Percentiles rank a stretch among this genome's conserved stretches.
Evolutionary conservation across 2,888 invertebrate species (phyloP).

Genomic region (Phalera bucephala): DNA sequence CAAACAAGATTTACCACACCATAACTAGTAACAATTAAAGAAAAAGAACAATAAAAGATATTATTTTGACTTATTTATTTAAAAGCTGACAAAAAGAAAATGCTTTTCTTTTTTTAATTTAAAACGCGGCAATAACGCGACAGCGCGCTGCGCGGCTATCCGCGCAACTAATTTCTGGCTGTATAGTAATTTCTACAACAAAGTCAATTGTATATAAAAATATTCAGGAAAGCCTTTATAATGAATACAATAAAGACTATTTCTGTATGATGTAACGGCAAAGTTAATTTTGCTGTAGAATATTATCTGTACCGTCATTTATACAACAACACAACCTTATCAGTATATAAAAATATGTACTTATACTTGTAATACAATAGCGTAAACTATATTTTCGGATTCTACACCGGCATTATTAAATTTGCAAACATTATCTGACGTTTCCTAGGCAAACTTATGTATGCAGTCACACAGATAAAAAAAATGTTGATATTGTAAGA

Average conservation of each 20-base stretch:
- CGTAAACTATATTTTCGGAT: slow-evolving; percentile 18
- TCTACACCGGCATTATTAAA: slow-evolving; percentile 1
- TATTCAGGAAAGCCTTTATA: slow-evolving; percentile 6
- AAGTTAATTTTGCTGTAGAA: slow-evolving; percentile 6
- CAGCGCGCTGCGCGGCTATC: slow-evolving; percentile 48
- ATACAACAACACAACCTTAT: not conserved
- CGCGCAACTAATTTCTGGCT: slow-evolving; percentile 54
- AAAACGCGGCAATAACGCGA: slow-evolving; percentile 12
- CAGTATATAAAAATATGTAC: too few relatives aligned
- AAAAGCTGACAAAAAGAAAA: too few relatives aligned
- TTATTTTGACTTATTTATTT: too few relatives aligned
- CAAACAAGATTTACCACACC: too few relatives aligned
- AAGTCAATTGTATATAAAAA: slow-evolving; percentile 4
- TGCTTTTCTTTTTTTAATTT: too few relatives aligned
- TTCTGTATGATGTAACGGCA: slow-evolving; percentile 8
- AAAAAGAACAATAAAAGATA: too few relatives aligned
- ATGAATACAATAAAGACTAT: not conserved
- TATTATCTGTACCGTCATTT: too few relatives aligned
- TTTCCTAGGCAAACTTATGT: slow-evolving; percentile 29
- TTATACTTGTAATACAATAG: rapidly evolving
- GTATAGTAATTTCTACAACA: slow-evolving; percentile 7
- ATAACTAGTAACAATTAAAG: too few relatives aligned
- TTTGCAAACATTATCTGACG: slow-evolving; percentile 22
- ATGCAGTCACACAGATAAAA: slow-evolving; percentile 11
- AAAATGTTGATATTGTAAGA: slow-evolving; percentile 15